phyloP scores from a whole-genome alignment of 2,888 invertebrate species.

The Exocentrus adspersus region DNA sequence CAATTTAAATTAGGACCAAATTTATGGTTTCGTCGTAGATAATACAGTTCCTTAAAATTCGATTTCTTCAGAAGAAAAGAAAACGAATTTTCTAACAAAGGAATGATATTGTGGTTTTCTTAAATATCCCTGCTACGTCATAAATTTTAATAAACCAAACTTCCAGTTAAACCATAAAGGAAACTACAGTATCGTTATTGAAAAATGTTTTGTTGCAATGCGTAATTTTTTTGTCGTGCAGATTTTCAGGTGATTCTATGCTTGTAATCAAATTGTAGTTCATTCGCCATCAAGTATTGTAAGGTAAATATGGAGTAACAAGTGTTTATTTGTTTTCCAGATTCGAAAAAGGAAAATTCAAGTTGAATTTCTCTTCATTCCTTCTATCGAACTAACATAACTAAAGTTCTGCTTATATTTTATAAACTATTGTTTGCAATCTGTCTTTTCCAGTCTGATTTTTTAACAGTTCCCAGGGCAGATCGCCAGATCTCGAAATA shows the following conservation, averaged over 20 bases:
- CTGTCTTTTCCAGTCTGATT: conserved; percentile 31
- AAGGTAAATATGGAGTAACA: not conserved
- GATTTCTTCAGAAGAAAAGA: too few relatives aligned
- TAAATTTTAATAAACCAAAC: too few relatives aligned
- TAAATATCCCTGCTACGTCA: too few relatives aligned
- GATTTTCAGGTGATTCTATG: too few relatives aligned
- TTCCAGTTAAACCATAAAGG: too few relatives aligned
- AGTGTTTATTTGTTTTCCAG: conserved; percentile 63
- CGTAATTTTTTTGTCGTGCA: too few relatives aligned
- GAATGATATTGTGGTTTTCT: too few relatives aligned
- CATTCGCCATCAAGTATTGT: not conserved
- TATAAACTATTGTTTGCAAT: conserved; percentile 31
- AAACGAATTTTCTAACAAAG: too few relatives aligned
- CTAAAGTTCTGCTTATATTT: conserved; percentile 37
- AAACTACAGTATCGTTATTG: too few relatives aligned
- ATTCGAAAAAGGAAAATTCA: conserved; percentile 61
- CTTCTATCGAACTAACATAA: conserved; percentile 28
- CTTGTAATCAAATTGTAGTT: not conserved
- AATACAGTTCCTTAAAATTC: too few relatives aligned
- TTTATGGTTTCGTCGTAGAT: too few relatives aligned
- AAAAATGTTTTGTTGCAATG: too few relatives aligned
- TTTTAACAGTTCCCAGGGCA: conserved; percentile 30
- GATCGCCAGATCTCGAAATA: conserved; percentile 48
- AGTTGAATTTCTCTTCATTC: conserved; percentile 39
- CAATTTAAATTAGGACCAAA: not conserved